These are phyloP conservation scores for Notolabrus celidotus DNA, from an alignment of 2,797 vertebrate species.

Conservation along the genomic window DNA sequence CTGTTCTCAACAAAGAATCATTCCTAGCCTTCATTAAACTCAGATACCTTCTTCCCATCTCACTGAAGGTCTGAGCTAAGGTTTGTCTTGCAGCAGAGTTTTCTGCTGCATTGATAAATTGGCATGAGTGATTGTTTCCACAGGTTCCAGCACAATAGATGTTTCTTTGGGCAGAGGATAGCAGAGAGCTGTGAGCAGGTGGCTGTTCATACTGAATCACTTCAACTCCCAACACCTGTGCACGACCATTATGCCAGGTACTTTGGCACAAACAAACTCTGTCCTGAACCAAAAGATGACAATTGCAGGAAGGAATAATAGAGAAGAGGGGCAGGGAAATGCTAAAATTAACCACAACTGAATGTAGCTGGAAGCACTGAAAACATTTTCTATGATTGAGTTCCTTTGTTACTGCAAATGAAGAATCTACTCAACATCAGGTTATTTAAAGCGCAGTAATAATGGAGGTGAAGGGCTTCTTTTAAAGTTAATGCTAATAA, in stretches of 20 bases:
- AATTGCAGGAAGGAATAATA: neutral
- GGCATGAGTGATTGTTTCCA: slow-evolving; percentile 26
- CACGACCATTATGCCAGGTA: slow-evolving; percentile 35
- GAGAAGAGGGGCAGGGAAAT: neutral
- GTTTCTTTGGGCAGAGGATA: slow-evolving; percentile 11
- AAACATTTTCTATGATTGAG: neutral
- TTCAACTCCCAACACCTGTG: slow-evolving; percentile 49
- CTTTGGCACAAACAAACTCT: slow-evolving; percentile 21
- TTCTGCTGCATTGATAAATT: slow-evolving; percentile 20
- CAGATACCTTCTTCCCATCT: no score
- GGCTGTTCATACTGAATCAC: slow-evolving; percentile 28
- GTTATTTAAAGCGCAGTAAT: neutral
- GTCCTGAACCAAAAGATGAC: slow-evolving; percentile 2
- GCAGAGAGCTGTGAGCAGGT: slow-evolving; percentile 16
- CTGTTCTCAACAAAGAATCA: no score
- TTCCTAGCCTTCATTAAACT: slow-evolving; percentile 19
- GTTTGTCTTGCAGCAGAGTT: neutral
- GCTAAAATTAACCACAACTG: neutral
- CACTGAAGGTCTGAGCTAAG: slow-evolving; percentile 23
- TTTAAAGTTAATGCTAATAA: neutral
- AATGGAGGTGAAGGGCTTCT: neutral
- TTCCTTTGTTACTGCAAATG: neutral
- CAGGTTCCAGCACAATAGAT: slow-evolving; percentile 21
- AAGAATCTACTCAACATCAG: neutral
- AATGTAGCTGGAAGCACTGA: neutral